phyloP scores from a whole-genome alignment of 1,140 invertebrate species.

The Argopecten irradians region DNA sequence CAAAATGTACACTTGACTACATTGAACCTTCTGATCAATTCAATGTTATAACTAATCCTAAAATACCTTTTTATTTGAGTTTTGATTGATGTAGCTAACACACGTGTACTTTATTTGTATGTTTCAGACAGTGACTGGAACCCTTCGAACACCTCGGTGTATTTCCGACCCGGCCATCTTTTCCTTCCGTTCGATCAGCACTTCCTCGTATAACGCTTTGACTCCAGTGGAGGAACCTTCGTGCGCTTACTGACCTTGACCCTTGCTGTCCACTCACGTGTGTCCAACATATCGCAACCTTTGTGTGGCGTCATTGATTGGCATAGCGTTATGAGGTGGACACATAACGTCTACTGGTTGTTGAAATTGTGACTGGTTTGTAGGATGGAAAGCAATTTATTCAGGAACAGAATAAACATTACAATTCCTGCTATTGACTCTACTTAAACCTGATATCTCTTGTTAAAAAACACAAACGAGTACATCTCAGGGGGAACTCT shows the following conservation, averaged over 20 bases:
- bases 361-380: neutral
- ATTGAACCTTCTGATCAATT: too few species aligned
- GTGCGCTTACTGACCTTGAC: slow-evolving; percentile 52
- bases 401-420: too few species aligned
- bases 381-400: neutral
- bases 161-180: slow-evolving; percentile 56
- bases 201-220: slow-evolving; percentile 43
- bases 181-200: slow-evolving; percentile 57
- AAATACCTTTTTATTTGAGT: too few species aligned
- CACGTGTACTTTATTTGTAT: slow-evolving; percentile 32
- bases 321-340: neutral
- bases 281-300: neutral
- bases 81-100: neutral
- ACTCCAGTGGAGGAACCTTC: slow-evolving; percentile 59
- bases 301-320: neutral
- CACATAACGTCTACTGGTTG: neutral
- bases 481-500: slow-evolving; percentile 6
- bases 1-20: too few species aligned
- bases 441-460: too few species aligned
- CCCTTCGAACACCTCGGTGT: slow-evolving; percentile 39
- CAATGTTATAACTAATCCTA: too few species aligned
- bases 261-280: neutral
- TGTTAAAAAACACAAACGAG: neutral
- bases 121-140: slow-evolving; percentile 54
- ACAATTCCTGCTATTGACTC: too few species aligned